Conservation (phyloP, 2,888 invertebrate genomes). For the Pseudanteris insignis region DNA sequence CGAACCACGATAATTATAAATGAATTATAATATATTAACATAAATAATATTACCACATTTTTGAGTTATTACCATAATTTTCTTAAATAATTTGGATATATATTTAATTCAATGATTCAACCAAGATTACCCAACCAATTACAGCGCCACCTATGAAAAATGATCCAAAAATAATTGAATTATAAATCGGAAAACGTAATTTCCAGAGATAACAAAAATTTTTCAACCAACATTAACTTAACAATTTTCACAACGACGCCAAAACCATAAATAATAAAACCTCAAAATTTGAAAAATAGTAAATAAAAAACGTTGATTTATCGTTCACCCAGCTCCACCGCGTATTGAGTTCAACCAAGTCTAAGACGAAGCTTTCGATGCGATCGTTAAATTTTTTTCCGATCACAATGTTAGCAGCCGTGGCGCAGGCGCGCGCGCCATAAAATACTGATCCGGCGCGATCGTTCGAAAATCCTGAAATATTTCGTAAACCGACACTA, state of each 20-base stretch:
- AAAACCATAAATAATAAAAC: background rate
- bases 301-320: background rate
- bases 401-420: constrained; percentile 34
- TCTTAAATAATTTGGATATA: no score
- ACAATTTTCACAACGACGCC: background rate
- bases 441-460: constrained; percentile 22
- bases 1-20: no score
- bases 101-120: no score
- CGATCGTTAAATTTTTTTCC: constrained; percentile 26
- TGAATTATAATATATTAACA: no score
- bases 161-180: no score
- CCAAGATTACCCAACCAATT: no score
- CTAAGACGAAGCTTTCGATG: constrained; percentile 5
- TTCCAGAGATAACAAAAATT: no score
- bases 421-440: constrained; percentile 10
- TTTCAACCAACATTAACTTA: no score
- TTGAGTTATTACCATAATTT: no score
- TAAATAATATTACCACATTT: no score
- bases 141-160: no score
- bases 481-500: constrained; percentile 34
- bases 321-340: background rate
- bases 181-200: no score
- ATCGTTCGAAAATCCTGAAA: constrained; percentile 33
- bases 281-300: background rate
- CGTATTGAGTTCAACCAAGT: background rate